Conservation (phyloP, 2,888 invertebrate species). For the Rhagium mordax region DNA sequence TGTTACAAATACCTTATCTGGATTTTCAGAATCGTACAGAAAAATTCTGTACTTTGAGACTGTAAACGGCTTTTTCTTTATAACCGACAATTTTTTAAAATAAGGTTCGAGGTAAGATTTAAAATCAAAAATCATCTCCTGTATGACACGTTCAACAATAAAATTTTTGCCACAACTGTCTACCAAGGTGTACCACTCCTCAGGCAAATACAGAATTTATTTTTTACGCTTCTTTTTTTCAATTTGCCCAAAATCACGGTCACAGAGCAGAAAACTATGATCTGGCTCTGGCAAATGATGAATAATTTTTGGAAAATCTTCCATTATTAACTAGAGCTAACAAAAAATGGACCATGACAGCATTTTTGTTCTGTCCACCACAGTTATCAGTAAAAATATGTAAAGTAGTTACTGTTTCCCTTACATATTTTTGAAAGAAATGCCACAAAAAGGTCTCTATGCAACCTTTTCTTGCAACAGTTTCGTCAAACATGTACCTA, state of each 20-base stretch:
- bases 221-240: constrained; percentile 39
- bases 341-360: too few species aligned
- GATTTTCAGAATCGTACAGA: constrained; percentile 13
- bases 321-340: too few species aligned
- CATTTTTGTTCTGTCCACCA: too few species aligned
- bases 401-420: constrained; percentile 8
- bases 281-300: constrained; percentile 36
- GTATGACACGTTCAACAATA: constrained; percentile 29
- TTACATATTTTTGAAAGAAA: not conserved
- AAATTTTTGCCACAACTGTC: constrained; percentile 42
- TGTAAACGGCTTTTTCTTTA: constrained; percentile 17
- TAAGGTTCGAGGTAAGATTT: constrained; percentile 20
- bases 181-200: constrained; percentile 43
- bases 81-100: constrained; percentile 32
- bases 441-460: too few species aligned
- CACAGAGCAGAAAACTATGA: constrained; percentile 34
- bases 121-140: constrained; percentile 34
- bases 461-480: constrained; percentile 8
- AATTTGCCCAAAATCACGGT: constrained; percentile 37
- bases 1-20: constrained; percentile 20
- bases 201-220: constrained; percentile 40
- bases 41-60: constrained; percentile 16
- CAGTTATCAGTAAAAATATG: not conserved
- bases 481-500: constrained; percentile 45
- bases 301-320: not conserved